Conservation (phyloP, 2,797 vertebrate species). For the Myotis findleyi region DNA sequence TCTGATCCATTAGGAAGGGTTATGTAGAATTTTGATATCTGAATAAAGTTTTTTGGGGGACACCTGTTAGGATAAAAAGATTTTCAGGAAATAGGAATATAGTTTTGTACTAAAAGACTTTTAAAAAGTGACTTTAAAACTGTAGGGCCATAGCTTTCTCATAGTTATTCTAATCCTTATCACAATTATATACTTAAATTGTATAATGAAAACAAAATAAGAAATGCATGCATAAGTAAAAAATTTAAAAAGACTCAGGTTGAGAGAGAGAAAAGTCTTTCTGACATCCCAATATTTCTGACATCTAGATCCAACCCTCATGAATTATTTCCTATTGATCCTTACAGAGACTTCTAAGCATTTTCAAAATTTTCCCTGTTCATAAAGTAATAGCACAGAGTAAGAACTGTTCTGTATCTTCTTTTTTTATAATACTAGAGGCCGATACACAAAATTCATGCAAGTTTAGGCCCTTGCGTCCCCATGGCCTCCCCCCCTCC, state of each 20-base stretch:
- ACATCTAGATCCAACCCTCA: neutral
- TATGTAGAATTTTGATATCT: neutral
- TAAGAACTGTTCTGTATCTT: neutral
- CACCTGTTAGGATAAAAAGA: neutral
- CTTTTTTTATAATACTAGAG: neutral
- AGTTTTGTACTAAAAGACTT: neutral
- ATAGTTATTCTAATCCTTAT: neutral
- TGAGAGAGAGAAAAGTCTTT: neutral
- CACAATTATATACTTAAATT: neutral
- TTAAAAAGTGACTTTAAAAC: neutral
- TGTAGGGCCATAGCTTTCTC: neutral
- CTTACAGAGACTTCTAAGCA: constrained; percentile 9
- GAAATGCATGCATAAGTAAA: neutral
- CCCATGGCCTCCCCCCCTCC: too few relatives aligned
- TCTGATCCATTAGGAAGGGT: neutral
- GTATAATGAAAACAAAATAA: neutral
- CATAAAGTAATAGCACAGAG: neutral
- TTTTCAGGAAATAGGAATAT: neutral
- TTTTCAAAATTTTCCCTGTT: neutral
- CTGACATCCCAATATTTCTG: neutral
- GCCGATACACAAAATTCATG: too few relatives aligned
- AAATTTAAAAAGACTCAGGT: neutral
- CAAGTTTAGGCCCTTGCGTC: too few relatives aligned
- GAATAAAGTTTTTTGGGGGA: neutral
- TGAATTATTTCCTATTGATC: neutral